Base-by-base conservation (phyloP, 1,140 invertebrate genomes). In the Cherax quadricarinatus region DNA sequence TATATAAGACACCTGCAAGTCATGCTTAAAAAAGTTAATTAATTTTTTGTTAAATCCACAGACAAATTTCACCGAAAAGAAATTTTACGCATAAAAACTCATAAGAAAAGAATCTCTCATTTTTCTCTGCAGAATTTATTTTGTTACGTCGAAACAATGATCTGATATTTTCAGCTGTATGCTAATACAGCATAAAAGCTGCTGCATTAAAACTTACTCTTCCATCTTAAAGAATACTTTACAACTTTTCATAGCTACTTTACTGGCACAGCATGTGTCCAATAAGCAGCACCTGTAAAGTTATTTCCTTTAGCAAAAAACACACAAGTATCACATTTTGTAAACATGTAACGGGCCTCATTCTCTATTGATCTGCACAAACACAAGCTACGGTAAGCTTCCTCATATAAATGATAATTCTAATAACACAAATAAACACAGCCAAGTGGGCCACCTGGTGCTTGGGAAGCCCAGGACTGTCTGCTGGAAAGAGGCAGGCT, bases 361-460 rank as follows among this genome's bases (percentile, higher is more conserved):
- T 5, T 30, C 70, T 75, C 70, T 3, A 18, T 18, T 5, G 5
- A 5, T 18, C 1, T 18, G 4, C 70, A 75, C n/a, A 75, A n/a
- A 75, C 5, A 75, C 70, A 10, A 75, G n/a, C 24, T 75, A 75
- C 30, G 70, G n/a, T 75, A 7, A 30, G n/a, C 21, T 75, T 30
- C 24, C 24, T 30, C 6, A 75, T 75, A 30, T 75, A 30, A 30
- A 6, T 24, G 21, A 30, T 30, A 66, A 66, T 4, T 21, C 16
- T 16, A 75, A 30, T 75, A 75, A 30, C n/a, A 75, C 21, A 75
- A 75, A 30, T 75, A 75, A 30, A n/a, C 70, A 75, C 70, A 75
- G 70, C 70, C 70, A 75, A 75, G 24, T 30, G 70, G 70, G 70
- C 70, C 70, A 75, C n/a, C 70, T 75, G n/a, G 70, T 75, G 70